Conservation (phyloP, 2,797 vertebrate species). For the Malacoraja senta region DNA sequence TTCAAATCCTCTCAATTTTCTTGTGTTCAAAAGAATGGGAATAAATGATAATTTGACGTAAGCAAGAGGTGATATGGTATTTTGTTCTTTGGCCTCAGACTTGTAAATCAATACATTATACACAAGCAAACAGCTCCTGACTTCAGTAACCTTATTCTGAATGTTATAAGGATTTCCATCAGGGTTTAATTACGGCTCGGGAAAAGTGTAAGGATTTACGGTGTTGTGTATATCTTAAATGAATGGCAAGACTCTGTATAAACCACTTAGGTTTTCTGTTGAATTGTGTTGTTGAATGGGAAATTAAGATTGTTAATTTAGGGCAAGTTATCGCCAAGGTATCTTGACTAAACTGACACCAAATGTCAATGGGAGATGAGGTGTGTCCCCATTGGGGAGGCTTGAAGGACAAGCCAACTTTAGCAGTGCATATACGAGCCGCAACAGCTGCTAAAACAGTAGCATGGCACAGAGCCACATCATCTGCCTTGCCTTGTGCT, state of each 20-base stretch:
- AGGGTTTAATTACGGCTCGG: not conserved
- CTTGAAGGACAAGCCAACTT: constrained; percentile 14
- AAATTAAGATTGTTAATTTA: not conserved
- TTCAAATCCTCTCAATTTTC: not conserved
- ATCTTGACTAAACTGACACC: not conserved
- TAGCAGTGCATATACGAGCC: not conserved
- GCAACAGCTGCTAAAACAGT: not conserved
- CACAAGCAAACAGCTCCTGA: not conserved
- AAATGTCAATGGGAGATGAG: not conserved
- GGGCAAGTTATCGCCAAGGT: not conserved
- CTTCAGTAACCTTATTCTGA: not conserved
- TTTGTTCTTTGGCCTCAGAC: not conserved
- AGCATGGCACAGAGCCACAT: not conserved
- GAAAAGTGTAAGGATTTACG: not conserved
- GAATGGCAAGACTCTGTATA: not conserved
- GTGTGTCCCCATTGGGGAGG: not conserved
- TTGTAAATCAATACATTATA: not conserved
- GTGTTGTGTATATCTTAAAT: not conserved
- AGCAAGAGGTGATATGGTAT: not conserved
- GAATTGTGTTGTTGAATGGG: not conserved
- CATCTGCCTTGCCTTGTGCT: constrained; percentile 13
- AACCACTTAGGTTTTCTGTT: not conserved
- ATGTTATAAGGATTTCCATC: not conserved
- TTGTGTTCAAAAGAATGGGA: not conserved
- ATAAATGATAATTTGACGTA: not conserved